Percentiles rank a stretch among this genome's conserved stretches.
Conservation (phyloP, 2,888 invertebrate species). For the Ennomos erosarius region DNA sequence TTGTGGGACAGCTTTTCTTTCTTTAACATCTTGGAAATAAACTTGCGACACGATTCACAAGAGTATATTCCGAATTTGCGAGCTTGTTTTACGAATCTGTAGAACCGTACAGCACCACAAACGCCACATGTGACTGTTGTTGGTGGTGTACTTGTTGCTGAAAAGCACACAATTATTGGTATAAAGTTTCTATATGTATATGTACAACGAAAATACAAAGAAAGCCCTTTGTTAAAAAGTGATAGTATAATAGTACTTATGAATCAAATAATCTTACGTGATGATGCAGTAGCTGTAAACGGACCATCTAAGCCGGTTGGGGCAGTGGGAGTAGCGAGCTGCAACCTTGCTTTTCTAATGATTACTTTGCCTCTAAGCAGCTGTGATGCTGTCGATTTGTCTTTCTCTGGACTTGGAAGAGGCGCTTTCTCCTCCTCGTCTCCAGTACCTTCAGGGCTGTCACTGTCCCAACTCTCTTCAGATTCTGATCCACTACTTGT, state of each 20-base stretch:
- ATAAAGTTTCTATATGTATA: no score
- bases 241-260: no score
- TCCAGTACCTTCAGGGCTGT: conserved; percentile 68
- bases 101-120: conserved; percentile 91
- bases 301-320: conserved; percentile 87
- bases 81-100: conserved; percentile 91
- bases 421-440: conserved; percentile 71
- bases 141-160: conserved; percentile 82
- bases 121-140: conserved; percentile 91
- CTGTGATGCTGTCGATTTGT: conserved; percentile 76
- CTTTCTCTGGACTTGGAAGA: conserved; percentile 77
- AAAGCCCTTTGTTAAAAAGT: no score
- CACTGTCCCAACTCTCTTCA: conserved; percentile 79
- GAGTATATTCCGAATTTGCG: conserved; percentile 93
- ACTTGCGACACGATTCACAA: conserved; percentile 94
- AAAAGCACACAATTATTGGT: conserved; percentile 36
- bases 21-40: conserved; percentile 93
- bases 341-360: conserved; percentile 88
- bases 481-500: conserved; percentile 77
- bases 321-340: conserved; percentile 80
- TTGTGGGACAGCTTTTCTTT: conserved; percentile 86
- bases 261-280: conserved; percentile 63
- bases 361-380: conserved; percentile 88
- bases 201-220: not conserved
- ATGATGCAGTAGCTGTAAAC: conserved; percentile 75